Evolutionary conservation across 2,797 vertebrate genomes (phyloP), one percentile per base, ranked within the genome.

Genomic region (Lophotriccus pileatus): DNA sequence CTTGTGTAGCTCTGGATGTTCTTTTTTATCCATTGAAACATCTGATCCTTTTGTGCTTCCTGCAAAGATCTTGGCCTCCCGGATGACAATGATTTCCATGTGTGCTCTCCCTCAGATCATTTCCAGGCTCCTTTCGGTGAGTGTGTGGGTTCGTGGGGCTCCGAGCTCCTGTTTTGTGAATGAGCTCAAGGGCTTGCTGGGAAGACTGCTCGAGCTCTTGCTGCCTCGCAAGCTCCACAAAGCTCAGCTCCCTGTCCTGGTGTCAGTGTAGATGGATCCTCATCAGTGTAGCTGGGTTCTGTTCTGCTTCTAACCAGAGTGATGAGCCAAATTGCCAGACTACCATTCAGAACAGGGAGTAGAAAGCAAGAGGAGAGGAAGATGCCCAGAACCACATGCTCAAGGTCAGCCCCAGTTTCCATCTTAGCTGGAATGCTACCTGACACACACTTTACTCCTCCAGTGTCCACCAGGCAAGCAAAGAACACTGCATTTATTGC

Each of bases 1-100:
- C 41, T 87, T 1, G 0, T 72, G 74, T 94, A 76, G 60, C 25
- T 60, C 70, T 91, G 60, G 46, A 94, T 89, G 60, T 93, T 94
- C 93, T 74, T 89, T 91, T 86, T 91, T 79, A 89, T 79, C 80
- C 87, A 72, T 55, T 87, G 88, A 96, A 96, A 94, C 64, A 79
- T 94, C 70, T 93, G 88, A 96, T 94, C 75, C 68, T 94, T 94
- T 68, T 9, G 23, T 94, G 90, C 58, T 94, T 96, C 85, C 90
- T 96, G 95, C 72, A 77, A 60, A 82, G 44, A 93, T 84, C 70
- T 94, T 91, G 90, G 87, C 87, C 83, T 93, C 88, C 79, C 72
- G 53, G 39, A 83, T 90, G 94, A 70, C 90, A 94, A 94, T 94
- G 77, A 91, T 90, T 96, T 95, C 95, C 95, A 91, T 94, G 77